Percentiles rank a stretch among this genome's conserved stretches.
phyloP scores from a whole-genome alignment of 2,888 invertebrate species.

The Pseudoips prasinana region DNA sequence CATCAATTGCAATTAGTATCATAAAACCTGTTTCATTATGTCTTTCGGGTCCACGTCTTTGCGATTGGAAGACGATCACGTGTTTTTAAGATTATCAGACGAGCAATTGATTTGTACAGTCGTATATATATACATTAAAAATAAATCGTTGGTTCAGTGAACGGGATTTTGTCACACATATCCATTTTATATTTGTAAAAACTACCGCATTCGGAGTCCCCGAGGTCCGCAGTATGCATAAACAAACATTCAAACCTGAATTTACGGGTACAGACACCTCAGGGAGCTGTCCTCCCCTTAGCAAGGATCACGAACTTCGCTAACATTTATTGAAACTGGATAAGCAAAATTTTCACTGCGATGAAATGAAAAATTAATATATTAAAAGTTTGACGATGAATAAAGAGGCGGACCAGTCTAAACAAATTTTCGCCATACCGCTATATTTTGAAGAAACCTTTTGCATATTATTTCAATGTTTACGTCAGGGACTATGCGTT shows the following conservation, averaged over 20 bases:
- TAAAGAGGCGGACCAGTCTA: conserved; percentile 17
- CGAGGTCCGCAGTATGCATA: conserved; percentile 34
- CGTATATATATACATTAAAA: too few relatives aligned
- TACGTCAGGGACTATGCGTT: too few relatives aligned
- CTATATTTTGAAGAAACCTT: too few relatives aligned
- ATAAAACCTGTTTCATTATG: too few relatives aligned
- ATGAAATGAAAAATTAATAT: conserved; percentile 26
- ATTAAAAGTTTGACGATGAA: conserved; percentile 29
- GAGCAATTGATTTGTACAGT: too few relatives aligned
- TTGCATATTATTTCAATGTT: too few relatives aligned
- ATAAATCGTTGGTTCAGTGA: conserved; percentile 8
- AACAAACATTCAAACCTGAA: conserved; percentile 44
- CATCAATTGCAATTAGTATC: too few relatives aligned
- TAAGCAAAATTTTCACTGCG: conserved; percentile 16
- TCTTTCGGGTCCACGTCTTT: too few relatives aligned
- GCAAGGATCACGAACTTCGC: conserved; percentile 20
- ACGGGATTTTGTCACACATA: conserved; percentile 11
- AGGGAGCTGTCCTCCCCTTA: conserved; percentile 32
- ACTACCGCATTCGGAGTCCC: conserved; percentile 21
- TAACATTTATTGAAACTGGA: conserved; percentile 30
- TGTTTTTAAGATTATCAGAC: too few relatives aligned
- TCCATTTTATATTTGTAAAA: conserved; percentile 14
- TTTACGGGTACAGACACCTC: conserved; percentile 42
- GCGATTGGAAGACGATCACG: too few relatives aligned
- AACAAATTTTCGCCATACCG: conserved; percentile 21